phyloP scores from a whole-genome alignment of 1,140 invertebrate genomes.

The Drosophila lacertosa region DNA sequence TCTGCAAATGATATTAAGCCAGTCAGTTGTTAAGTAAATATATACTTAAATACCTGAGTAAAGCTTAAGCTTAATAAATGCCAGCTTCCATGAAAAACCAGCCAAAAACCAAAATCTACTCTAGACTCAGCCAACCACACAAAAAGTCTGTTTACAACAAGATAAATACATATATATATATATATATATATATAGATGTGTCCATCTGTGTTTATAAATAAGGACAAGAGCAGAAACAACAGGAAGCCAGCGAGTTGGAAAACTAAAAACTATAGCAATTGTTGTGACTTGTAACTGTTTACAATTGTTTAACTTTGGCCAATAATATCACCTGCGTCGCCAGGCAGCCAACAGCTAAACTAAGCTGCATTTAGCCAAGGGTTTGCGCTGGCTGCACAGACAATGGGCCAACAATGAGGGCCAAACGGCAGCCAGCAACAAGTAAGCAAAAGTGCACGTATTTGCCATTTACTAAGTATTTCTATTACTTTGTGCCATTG shows the following conservation, averaged over 20 bases:
- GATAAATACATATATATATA: neutral
- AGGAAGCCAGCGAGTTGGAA: constrained; percentile 36
- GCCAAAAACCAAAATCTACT: constrained; percentile 7
- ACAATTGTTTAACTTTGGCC: constrained; percentile 77
- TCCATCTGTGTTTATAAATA: neutral
- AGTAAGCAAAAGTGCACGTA: constrained; percentile 75
- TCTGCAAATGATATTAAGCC: neutral
- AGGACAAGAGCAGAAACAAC: constrained; percentile 3
- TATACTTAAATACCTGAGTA: constrained; percentile 3
- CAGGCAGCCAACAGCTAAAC: constrained; percentile 38
- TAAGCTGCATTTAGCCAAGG: constrained; percentile 64
- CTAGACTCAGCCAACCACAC: neutral
- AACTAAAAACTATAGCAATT: constrained; percentile 71
- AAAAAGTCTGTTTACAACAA: neutral
- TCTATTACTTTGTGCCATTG: constrained; percentile 70
- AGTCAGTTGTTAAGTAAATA: constrained; percentile 1
- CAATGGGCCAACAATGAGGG: constrained; percentile 27
- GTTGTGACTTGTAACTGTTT: constrained; percentile 63
- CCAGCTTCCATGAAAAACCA: constrained; percentile 9
- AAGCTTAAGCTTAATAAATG: constrained; percentile 12
- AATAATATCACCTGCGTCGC: constrained; percentile 73
- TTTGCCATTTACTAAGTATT: constrained; percentile 76
- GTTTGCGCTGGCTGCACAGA: constrained; percentile 6
- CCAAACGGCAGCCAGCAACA: constrained; percentile 57
- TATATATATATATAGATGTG: neutral